Base-by-base conservation (phyloP, 2,797 vertebrate species). In the Darevskia mixta region DNA sequence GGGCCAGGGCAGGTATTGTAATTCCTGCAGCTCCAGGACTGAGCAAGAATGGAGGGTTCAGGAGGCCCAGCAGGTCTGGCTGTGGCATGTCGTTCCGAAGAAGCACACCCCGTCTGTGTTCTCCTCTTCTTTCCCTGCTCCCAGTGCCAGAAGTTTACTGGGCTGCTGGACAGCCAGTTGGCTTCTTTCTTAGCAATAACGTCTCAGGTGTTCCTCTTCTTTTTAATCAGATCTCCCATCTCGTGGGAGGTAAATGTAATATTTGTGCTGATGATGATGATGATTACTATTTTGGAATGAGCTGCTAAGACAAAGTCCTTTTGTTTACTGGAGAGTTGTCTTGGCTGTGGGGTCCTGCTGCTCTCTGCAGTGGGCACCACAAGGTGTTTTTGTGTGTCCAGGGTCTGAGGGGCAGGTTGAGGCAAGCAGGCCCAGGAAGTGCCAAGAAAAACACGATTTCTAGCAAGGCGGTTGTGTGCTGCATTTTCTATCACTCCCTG, bases 111-210 rank as follows among this genome's bases (percentile, higher is more conserved):
- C 61, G 10, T 10, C 61, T 23, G 32, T 15, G 49, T 49, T 5
- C 64, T 71, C 3, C 29, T 61, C 38, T 61, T 13, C 35, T 80
- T 82, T 29, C 45, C 27, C 41, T 11, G 8, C 17, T 18, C 17
- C 45, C 35, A 32, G 20, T 69, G 58, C 83, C 69, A 71, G 66
- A 72, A 3, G 85, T 80, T 32, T 45, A 2, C 71, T 20, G 25
- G 71, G 78, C 88, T 86, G 88, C 88, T 4, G 83, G 88, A 23
- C 88, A 32, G 88, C 61, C 20, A 38, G 75, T 35, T 7, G 67
- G 18, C 69, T 49, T 81, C 81, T 58, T 76, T 8, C 45, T 81
- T 84, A 85, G 77, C 86, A 80, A 85, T 90, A 85, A 87, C 8
- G 58, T 77, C 89, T 87, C 88, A 89, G 78, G 69, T 85, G 69